phyloP scores from a whole-genome alignment of 2,113 vertebrate genomes.

The Phalacrocorax carbo region DNA sequence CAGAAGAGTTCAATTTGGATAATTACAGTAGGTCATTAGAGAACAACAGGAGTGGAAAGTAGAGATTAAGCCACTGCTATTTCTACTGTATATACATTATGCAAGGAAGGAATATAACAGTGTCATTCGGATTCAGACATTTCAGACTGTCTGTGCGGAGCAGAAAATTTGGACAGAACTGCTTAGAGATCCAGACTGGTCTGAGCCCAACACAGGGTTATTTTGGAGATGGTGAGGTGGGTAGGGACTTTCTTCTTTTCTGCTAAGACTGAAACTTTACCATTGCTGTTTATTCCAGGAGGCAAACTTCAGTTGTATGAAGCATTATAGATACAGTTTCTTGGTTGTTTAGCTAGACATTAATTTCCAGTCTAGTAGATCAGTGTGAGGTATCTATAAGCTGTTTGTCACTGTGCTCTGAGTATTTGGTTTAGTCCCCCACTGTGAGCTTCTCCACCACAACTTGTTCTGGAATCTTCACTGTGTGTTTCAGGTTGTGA shows the following conservation, averaged over 20 bases:
- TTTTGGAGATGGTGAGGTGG: neutral
- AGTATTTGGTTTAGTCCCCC: neutral
- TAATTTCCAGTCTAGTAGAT: neutral
- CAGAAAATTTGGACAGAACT: neutral
- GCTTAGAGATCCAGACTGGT: neutral
- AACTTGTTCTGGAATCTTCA: neutral
- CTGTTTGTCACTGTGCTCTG: neutral
- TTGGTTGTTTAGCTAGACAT: neutral
- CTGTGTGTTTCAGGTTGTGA: neutral
- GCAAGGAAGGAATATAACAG: neutral
- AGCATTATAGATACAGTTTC: neutral
- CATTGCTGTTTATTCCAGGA: neutral
- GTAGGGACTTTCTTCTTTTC: neutral
- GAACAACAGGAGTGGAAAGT: neutral
- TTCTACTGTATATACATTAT: neutral
- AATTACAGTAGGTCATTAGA: neutral
- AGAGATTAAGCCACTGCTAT: neutral
- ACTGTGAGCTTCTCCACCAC: neutral
- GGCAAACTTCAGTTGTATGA: neutral
- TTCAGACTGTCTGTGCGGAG: neutral
- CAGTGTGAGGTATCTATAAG: neutral
- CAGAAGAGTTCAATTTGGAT: neutral
- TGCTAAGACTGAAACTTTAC: neutral
- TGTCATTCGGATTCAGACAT: neutral
- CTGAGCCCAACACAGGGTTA: neutral